Evolutionary conservation across 92 coral and sea anemone genomes (phyloP), one percentile per base, ranked within the genome.

Genomic region (Zoanthus sansibaricus): DNA sequence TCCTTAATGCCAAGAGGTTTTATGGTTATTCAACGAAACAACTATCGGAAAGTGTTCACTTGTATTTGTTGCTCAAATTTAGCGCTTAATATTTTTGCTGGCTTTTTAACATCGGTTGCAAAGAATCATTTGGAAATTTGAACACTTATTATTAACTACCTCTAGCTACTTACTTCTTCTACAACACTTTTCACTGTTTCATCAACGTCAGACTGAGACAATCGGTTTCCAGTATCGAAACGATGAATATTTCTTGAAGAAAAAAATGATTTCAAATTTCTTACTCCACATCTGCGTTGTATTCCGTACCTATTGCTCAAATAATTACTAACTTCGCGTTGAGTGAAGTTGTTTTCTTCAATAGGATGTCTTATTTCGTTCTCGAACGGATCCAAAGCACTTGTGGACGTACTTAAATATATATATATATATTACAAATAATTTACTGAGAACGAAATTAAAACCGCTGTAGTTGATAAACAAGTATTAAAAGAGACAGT

Each of bases 261-360:
- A 61, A 30, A 61, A 6, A 61, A 44, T 42, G 20, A 14, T 72
- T 33, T 72, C 77, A 72, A n/a, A 1, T 0, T 72, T 72, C 77
- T 42, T 18, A 46, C 55, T 56, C 77, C 44, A 72, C 55, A 72
- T 42, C 77, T 56, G 1, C 77, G 77, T 72, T 30, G 77, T 72
- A n/a, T 74, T 74, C 52, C 52, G 56, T 74, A 74, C 56, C 0
- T 45, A 74, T 74, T 74, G 78, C 9, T 74, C 78, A 44, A 74
- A 74, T 74, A 44, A 74, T 46, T 46, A 74, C 15, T 61, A 3
- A 74, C 78, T 46, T 74, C 59, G 78, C 78, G 78, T 17, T 74
- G 78, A 74, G 78, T 74, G 78, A 74, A 74, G 46, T 46, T 15
- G 11, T 74, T 74, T 74, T 44, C 73, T 44, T 74, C 78, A 46